Evolutionary conservation across 1,140 invertebrate species (phyloP).

Genomic region (Hylyphantes graminicola): DNA sequence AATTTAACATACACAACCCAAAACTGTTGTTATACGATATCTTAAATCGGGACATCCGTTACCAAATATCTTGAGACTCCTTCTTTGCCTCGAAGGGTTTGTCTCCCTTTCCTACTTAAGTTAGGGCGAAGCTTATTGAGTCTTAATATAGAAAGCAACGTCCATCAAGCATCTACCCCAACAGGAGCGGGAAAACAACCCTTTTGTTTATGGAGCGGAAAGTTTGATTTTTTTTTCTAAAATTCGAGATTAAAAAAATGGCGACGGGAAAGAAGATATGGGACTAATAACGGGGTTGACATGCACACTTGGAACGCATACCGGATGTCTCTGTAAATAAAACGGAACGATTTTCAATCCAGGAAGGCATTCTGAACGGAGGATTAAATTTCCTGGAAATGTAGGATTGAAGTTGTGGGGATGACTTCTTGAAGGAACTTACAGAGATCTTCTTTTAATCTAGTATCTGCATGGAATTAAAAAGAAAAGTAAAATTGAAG

Average conservation of each 20-base stretch:
- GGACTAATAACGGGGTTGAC: conserved; percentile 46
- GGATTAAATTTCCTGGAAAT: conserved; percentile 53
- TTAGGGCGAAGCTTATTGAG: conserved; percentile 52
- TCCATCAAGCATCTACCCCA: conserved; percentile 37
- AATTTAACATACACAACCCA: too few species aligned
- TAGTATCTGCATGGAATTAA: too few species aligned
- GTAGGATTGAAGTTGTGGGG: too few species aligned
- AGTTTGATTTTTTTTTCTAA: conserved; percentile 2
- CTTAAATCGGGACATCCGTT: too few species aligned
- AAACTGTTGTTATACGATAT: too few species aligned
- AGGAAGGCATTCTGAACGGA: not conserved
- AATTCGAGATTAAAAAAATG: conserved; percentile 31
- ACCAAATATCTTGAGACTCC: conserved; percentile 35
- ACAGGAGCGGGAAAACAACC: conserved; percentile 28
- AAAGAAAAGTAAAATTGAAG: too few species aligned
- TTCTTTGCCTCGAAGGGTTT: conserved; percentile 46
- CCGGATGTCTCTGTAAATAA: conserved; percentile 42
- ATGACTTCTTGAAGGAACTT: too few species aligned
- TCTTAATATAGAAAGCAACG: conserved; percentile 45
- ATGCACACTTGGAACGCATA: conserved; percentile 10
- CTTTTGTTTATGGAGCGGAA: conserved; percentile 48
- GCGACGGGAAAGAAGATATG: conserved; percentile 16
- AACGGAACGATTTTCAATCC: conserved; percentile 12
- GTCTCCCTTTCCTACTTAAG: conserved; percentile 47
- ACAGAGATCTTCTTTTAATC: too few species aligned